These are phyloP conservation scores for Phoenicopterus ruber DNA, from an alignment of 2,113 vertebrate genomes.

Conservation along the genomic window DNA sequence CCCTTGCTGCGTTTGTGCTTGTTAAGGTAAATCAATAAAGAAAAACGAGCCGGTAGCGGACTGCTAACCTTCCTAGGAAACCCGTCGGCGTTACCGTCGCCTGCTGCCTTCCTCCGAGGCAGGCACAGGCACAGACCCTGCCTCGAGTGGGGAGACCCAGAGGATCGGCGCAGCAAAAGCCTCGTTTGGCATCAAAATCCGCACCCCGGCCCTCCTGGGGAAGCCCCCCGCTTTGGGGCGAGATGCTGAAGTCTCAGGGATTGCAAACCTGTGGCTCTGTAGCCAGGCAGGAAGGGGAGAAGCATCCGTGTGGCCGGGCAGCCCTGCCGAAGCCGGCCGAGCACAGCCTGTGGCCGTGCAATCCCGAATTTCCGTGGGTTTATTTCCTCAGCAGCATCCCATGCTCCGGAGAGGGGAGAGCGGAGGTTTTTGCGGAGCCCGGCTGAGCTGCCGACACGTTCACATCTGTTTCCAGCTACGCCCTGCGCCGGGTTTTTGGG, in stretches of 20 bases:
- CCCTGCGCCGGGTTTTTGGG: background rate
- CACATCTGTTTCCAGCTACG: conserved; percentile 71
- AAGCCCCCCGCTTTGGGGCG: accelerated
- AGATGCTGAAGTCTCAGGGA: background rate
- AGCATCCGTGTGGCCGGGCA: background rate
- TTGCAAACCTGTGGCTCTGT: background rate
- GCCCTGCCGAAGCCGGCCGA: background rate
- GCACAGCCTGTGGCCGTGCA: accelerated
- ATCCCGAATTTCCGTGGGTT: background rate
- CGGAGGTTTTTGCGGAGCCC: background rate
- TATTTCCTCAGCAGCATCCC: background rate
- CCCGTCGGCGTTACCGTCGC: background rate
- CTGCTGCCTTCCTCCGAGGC: background rate
- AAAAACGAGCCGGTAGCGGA: background rate
- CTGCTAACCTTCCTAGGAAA: background rate
- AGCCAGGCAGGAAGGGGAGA: background rate
- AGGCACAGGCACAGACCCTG: background rate
- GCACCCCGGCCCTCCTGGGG: accelerated
- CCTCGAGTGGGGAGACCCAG: background rate
- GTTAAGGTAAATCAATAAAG: background rate
- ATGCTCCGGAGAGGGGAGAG: background rate
- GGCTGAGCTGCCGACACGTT: conserved; percentile 1
- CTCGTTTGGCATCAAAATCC: background rate
- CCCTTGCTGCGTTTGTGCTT: background rate
- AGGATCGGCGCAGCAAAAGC: background rate